phyloP scores from a whole-genome alignment of 2,113 vertebrate species.

The Alethe diademata region DNA sequence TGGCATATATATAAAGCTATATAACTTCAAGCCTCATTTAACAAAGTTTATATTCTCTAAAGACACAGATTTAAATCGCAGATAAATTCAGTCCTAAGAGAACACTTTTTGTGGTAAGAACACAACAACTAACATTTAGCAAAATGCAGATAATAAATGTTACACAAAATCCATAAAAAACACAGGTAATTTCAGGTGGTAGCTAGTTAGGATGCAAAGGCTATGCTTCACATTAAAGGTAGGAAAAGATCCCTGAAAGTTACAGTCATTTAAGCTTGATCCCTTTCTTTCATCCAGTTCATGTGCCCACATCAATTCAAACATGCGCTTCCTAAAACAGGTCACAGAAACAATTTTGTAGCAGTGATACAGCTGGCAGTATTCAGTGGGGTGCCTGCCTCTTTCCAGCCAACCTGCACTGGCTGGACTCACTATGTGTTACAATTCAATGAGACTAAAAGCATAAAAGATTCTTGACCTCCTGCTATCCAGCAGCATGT shows the following conservation, averaged over 20 bases:
- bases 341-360: neutral
- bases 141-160: neutral
- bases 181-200: neutral
- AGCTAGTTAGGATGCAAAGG: neutral
- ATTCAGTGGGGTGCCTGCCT: neutral
- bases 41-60: neutral
- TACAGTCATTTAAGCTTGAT: neutral
- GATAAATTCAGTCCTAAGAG: neutral
- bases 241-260: neutral
- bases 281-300: neutral
- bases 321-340: neutral
- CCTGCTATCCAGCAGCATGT: neutral
- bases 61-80: neutral
- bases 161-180: neutral
- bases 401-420: neutral
- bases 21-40: neutral
- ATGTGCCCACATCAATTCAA: neutral
- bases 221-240: neutral
- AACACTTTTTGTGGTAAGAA: neutral
- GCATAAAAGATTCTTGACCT: neutral
- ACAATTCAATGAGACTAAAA: neutral
- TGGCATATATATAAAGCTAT: neutral
- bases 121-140: neutral
- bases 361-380: neutral
- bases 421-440: neutral